These are phyloP conservation scores for Scaptomyza reducta DNA, from an alignment of 2,888 invertebrate species.

Conservation along the genomic window DNA sequence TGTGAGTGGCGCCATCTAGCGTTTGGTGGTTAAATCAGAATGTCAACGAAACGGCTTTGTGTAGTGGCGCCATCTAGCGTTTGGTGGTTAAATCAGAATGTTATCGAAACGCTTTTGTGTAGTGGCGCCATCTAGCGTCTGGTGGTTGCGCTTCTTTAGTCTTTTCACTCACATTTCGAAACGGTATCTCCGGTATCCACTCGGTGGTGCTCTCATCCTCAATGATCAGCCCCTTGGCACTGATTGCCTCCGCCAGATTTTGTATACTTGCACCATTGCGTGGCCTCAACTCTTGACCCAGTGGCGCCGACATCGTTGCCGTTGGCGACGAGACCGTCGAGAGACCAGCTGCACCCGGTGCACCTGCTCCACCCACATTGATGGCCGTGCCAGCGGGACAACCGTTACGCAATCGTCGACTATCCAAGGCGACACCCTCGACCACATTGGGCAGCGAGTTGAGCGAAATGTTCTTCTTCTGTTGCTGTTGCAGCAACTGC, in stretches of 20 bases:
- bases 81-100: slow-evolving; percentile 14
- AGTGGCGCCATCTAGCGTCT: slow-evolving; percentile 4
- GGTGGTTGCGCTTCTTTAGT: background rate
- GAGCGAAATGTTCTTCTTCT: slow-evolving; percentile 79
- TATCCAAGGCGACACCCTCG: slow-evolving; percentile 78
- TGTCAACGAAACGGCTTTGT: no score
- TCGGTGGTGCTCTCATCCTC: slow-evolving; percentile 92
- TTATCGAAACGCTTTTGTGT: background rate
- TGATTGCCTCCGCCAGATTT: slow-evolving; percentile 65
- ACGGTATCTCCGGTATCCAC: slow-evolving; percentile 96
- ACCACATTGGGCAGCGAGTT: slow-evolving; percentile 81
- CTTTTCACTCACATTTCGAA: slow-evolving; percentile 89
- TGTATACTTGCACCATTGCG: slow-evolving; percentile 71
- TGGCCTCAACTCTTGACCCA: slow-evolving; percentile 61
- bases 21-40: background rate
- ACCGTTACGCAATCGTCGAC: slow-evolving; percentile 60
- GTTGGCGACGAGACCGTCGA: slow-evolving; percentile 76
- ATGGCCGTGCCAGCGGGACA: slow-evolving; percentile 23
- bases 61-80: slow-evolving; percentile 5
- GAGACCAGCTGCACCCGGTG: slow-evolving; percentile 36
- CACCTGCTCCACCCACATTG: slow-evolving; percentile 16
- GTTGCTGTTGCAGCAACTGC: slow-evolving; percentile 67
- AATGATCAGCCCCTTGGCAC: slow-evolving; percentile 85
- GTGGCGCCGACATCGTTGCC: slow-evolving; percentile 61
- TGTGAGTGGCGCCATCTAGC: slow-evolving; percentile 4